Evolutionary conservation across 2,888 invertebrate species (phyloP).

Genomic region (Dicycla oo): DNA sequence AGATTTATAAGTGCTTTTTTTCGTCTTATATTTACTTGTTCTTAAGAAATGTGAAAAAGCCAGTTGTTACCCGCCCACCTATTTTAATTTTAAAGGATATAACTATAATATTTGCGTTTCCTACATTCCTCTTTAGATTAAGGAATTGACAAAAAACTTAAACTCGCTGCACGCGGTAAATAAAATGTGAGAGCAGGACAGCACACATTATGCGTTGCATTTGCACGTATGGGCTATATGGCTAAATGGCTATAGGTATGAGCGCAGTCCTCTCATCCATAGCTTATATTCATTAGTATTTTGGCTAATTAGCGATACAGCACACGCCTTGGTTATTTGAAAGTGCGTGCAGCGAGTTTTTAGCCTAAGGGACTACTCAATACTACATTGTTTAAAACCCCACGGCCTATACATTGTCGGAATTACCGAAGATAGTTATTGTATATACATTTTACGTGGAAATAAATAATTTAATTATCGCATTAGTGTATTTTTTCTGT

Average conservation of each 20-base stretch:
- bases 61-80: constrained; percentile 52
- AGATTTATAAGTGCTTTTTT: constrained; percentile 28
- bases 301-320: background rate
- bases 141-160: background rate
- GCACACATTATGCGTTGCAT: background rate
- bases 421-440: background rate
- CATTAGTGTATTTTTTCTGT: background rate
- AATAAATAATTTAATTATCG: constrained; percentile 35
- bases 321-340: background rate
- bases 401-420: background rate
- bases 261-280: background rate
- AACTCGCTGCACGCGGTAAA: background rate
- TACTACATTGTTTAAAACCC: background rate
- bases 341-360: background rate
- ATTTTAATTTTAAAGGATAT: constrained; percentile 12
- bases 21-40: constrained; percentile 39
- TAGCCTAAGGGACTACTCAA: background rate
- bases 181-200: background rate
- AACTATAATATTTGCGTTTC: background rate
- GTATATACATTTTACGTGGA: background rate
- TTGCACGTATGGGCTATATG: background rate
- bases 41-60: constrained; percentile 43
- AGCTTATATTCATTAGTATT: background rate
- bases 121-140: constrained; percentile 29
- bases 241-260: background rate